Conservation (phyloP, 1,140 invertebrate genomes). For the Agraylea sexmaculata region DNA sequence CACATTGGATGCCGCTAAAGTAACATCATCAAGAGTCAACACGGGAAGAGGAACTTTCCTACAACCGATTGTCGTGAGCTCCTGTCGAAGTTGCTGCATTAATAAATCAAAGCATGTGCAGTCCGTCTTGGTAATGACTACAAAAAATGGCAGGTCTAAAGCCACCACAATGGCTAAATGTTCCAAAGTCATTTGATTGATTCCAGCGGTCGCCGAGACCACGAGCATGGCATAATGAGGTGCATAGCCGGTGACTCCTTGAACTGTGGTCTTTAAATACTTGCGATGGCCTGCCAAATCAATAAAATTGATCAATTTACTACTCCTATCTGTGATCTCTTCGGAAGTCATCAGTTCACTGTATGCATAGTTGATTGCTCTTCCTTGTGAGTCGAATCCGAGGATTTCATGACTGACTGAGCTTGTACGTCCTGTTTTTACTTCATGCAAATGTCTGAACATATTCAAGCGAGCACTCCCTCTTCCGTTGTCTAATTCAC, state of each 20-base stretch:
- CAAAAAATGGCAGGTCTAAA: conserved; percentile 78
- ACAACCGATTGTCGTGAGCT: conserved; percentile 52
- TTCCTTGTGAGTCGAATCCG: conserved; percentile 77
- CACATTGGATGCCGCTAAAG: conserved; percentile 52
- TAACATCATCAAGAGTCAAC: conserved; percentile 57
- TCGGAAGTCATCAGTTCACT: conserved; percentile 84
- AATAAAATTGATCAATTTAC: conserved; percentile 88
- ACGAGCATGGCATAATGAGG: conserved; percentile 93
- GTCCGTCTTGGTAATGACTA: conserved; percentile 85
- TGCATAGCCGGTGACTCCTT: conserved; percentile 86
- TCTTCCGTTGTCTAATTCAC: conserved; percentile 85
- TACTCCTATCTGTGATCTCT: conserved; percentile 83
- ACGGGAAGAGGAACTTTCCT: conserved; percentile 57
- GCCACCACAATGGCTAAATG: conserved; percentile 75
- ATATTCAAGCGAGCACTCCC: conserved; percentile 90
- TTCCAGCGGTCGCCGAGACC: conserved; percentile 50
- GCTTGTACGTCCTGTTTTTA: conserved; percentile 89
- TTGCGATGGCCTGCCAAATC: conserved; percentile 95
- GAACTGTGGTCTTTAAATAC: conserved; percentile 90
- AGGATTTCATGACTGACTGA: conserved; percentile 95
- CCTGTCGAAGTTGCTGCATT: conserved; percentile 47
- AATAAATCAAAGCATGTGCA: conserved; percentile 47
- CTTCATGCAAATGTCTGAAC: conserved; percentile 93
- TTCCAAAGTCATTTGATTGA: conserved; percentile 63
- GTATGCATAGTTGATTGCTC: conserved; percentile 73